A percentile compares a stretch with the other conserved stretches of the same genome.
Conservation (phyloP, 2,113 vertebrate species). For the Cranoglanis bouderius region DNA sequence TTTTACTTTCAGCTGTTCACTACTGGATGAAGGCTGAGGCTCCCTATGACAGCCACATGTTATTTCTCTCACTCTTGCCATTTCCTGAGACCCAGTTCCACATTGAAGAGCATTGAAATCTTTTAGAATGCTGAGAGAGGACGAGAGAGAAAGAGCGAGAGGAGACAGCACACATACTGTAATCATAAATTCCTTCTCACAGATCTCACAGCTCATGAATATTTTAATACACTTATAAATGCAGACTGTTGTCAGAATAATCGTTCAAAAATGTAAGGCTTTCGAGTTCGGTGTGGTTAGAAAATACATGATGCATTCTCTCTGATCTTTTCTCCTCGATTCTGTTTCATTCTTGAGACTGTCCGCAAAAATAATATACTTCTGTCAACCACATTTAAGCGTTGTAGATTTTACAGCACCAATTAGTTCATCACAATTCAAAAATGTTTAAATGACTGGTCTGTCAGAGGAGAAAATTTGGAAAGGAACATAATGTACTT, state of each 20-base stretch:
- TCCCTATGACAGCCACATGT: slow-evolving; percentile 73
- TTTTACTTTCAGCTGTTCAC: slow-evolving; percentile 71
- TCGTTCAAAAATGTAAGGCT: not conserved
- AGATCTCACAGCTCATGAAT: not conserved
- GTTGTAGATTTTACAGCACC: not conserved
- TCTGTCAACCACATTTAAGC: not conserved
- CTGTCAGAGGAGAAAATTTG: slow-evolving; percentile 3
- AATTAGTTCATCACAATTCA: not conserved
- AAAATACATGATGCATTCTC: not conserved
- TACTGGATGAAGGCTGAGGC: slow-evolving; percentile 80
- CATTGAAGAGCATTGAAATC: slow-evolving; percentile 92
- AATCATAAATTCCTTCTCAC: not conserved
- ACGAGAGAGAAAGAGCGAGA: not conserved
- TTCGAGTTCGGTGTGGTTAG: not conserved
- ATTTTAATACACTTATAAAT: not conserved
- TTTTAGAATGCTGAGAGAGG: slow-evolving; percentile 82
- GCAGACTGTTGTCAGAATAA: not conserved
- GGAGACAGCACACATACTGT: not conserved
- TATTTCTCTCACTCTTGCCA: not conserved
- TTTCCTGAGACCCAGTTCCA: slow-evolving; percentile 53
- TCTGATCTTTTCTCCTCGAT: not conserved
- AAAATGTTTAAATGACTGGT: not conserved
- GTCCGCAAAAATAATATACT: not conserved
- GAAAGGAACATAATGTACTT: not conserved
- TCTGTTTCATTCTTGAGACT: not conserved